Base-by-base conservation (phyloP, 1,140 invertebrate genomes). In the Phthorimaea operculella region DNA sequence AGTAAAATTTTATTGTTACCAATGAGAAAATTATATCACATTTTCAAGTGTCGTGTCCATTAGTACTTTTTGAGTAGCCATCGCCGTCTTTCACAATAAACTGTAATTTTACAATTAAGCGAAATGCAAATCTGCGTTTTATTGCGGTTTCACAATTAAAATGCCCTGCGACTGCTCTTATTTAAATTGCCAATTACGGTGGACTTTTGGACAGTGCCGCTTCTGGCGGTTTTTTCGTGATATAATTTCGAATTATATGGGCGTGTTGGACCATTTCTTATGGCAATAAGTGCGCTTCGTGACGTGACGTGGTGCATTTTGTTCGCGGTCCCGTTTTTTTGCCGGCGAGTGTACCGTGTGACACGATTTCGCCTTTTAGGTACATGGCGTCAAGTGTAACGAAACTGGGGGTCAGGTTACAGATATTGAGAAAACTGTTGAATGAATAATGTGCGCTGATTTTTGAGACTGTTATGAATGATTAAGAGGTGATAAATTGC, bases 341-440 rank as follows among this genome's bases (percentile, higher is more conserved):
- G 9, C 44, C 8, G n/a, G 44, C 16, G 16, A 47, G 15, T 47
- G 44, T 47, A 47, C n/a, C 3, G 15, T 9, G 44, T 47, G 44
- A 15, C 44, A 15, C n/a, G 16, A 17, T 47, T 47, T 47, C 44
- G 9, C 44, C 21, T 28, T 28, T 4, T 28, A 28, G 21, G 44
- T 47, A 47, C n/a, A 47, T 47, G 44, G 44, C 44, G 44, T 47
- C 44, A 47, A 47, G 11, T 47, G 44, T 47, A 47, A 14, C 44
- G 44, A 17, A 39, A 47, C 44, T n/a, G 8, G 12, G 12, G 11
- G 8, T 47, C 44, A 47, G n/a, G 44, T 47, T 47, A 14, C 44
- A 5, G 8, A 15, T 47, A 47, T 47, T 47, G 44, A 15, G 44
- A 47, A 47, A 47, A 16, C 44, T 15, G 16, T 1, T n/a, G n/a